phyloP scores from a whole-genome alignment of 37 sponge, comb jelly and placozoan genomes.

The Mnemiopsis leidyi region DNA sequence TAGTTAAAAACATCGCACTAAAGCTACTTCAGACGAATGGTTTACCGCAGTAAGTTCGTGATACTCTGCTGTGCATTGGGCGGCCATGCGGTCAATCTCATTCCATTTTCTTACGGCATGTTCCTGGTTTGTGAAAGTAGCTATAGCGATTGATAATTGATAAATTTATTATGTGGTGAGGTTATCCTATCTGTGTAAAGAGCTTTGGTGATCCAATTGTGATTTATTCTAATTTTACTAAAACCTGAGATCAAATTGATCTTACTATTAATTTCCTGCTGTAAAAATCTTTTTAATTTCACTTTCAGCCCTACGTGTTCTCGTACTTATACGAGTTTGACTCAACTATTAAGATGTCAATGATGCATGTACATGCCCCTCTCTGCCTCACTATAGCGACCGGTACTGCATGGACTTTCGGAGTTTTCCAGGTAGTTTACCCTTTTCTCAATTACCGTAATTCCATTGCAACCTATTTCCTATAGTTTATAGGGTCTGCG shows the following conservation, averaged over 20 bases:
- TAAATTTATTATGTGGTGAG: no score
- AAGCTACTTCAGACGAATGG: neutral
- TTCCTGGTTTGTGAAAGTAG: no score
- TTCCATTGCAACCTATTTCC: no score
- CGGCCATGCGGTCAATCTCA: slow-evolving; percentile 52
- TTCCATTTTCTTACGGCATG: slow-evolving; percentile 46
- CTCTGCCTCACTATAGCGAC: slow-evolving; percentile 21
- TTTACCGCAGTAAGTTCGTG: neutral
- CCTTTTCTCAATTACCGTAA: no score
- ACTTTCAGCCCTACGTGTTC: slow-evolving; percentile 49
- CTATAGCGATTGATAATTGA: no score
- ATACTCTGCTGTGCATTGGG: slow-evolving; percentile 35
- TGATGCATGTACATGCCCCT: slow-evolving; percentile 56
- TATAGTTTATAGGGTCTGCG: no score
- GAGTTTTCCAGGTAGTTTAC: slow-evolving; percentile 28
- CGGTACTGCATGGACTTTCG: slow-evolving; percentile 60
- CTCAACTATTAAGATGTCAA: neutral
- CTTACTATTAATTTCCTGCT: no score
- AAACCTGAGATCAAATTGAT: no score
- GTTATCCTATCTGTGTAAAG: no score
- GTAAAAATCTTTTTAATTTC: no score
- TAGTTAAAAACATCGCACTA: no score
- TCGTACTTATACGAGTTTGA: neutral
- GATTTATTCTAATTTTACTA: no score
- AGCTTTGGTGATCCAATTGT: neutral